Evolutionary conservation across 2,888 invertebrate genomes (phyloP), one percentile per base, ranked within the genome.

Genomic region (Cosmopolites sordidus): DNA sequence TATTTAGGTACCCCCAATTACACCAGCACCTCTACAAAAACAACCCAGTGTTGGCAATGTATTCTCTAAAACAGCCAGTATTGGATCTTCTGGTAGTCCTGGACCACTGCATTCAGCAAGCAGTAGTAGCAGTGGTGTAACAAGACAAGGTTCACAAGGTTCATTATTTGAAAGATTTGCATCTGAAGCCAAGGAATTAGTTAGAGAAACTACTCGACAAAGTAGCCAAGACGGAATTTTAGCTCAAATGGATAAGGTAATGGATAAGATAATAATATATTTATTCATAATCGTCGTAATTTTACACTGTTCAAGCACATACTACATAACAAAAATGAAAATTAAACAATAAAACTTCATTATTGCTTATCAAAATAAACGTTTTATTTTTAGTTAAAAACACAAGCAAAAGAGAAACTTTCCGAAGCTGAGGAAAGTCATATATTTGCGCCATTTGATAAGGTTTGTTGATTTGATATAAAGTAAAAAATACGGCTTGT

Each of bases 171-270:
- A 93, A 71, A 90, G 92, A 66, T 86, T 93, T 67, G 87, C 93
- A 2, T 83, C 83, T 0, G 92, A 92, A 68, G 93, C 93, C 9
- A 92, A 92, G 71, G 93, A 92, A 64, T 74, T 93, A 51, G 92
- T 93, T 1, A 79, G 87, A 43, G 93, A 93, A 70, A 91, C 92
- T 0, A 91, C 90, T 0, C 78, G 92, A 1, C 92, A 92, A 71
- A 88, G 89, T 70, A 92, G 92, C 65, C 92, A 92, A 70, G 92
- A 93, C 70, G 92, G 92, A 17, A 69, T 92, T 3, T 76, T 92
- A 6, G 90, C 92, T 1, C 92, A 92, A 58, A 89, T 93, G 82
- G 92, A 92, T 67, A 92, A 92, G 84, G 90, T 92, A 75, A 58
- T 15, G 3, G 4, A 9, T 27, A 27, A 27, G 9, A 27, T 6